Percentiles rank a stretch among this genome's conserved stretches.
These are phyloP conservation scores for Paradisaea rubra DNA, from an alignment of 2,113 vertebrate genomes.

Conservation along the genomic window DNA sequence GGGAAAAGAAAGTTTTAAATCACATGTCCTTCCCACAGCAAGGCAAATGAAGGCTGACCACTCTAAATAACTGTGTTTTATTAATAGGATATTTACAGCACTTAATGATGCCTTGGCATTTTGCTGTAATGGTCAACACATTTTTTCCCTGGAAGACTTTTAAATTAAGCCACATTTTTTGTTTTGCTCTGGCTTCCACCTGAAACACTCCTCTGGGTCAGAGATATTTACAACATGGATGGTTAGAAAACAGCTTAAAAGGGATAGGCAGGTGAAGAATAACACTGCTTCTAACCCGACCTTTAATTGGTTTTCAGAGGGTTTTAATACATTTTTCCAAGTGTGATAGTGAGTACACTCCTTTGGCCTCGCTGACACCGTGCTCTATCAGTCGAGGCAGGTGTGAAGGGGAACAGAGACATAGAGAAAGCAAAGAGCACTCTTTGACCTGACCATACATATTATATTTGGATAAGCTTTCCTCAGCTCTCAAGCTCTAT, in stretches of 20 bases:
- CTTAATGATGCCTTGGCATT: neutral
- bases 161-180: slow-evolving; percentile 24
- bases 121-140: neutral
- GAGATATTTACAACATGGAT: neutral
- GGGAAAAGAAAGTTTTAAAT: neutral
- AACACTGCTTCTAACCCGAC: neutral
- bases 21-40: neutral
- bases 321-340: neutral
- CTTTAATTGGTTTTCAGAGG: slow-evolving; percentile 14
- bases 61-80: neutral
- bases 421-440: neutral
- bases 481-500: neutral
- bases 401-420: neutral
- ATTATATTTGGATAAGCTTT: neutral
- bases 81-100: slow-evolving; percentile 24
- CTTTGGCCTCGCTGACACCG: neutral
- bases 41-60: neutral
- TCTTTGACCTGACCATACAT: neutral
- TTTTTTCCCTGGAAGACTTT: neutral
- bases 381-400: neutral
- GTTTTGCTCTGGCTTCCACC: neutral
- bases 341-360: neutral
- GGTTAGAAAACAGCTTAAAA: neutral
- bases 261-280: neutral
- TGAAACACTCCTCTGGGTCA: neutral